Evolutionary conservation across 2,888 invertebrate species (phyloP).

Genomic region (Calliphora vomitoria): DNA sequence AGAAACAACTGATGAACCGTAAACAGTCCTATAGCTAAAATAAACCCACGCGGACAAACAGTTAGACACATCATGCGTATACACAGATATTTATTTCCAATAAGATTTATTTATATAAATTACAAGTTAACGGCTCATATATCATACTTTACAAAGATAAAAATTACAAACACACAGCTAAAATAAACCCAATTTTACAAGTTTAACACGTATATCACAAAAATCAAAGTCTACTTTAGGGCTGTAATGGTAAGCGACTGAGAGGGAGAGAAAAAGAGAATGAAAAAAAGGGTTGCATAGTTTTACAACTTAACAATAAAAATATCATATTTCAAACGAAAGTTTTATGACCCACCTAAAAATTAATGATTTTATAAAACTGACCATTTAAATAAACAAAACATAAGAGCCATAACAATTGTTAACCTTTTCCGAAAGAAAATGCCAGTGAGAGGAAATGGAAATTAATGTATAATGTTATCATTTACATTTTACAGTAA

Average conservation of each 20-base stretch:
- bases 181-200: background rate
- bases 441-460: background rate
- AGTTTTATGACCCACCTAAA: background rate
- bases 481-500: slow-evolving; percentile 74
- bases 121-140: slow-evolving; percentile 56
- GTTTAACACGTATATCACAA: slow-evolving; percentile 17
- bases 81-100: slow-evolving; percentile 42
- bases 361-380: slow-evolving; percentile 35
- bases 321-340: slow-evolving; percentile 4
- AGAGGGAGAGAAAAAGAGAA: too few species aligned
- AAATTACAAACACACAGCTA: background rate
- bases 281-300: slow-evolving; percentile 39
- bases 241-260: background rate
- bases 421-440: background rate
- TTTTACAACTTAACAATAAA: slow-evolving; percentile 28
- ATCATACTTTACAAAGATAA: slow-evolving; percentile 39
- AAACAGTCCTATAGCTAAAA: slow-evolving; percentile 15
- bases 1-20: slow-evolving; percentile 45
- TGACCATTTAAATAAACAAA: slow-evolving; percentile 26
- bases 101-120: slow-evolving; percentile 64
- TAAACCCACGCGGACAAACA: background rate
- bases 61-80: slow-evolving; percentile 20
- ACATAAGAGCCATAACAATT: too few species aligned
- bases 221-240: slow-evolving; percentile 31
- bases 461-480: slow-evolving; percentile 29